Conservation (phyloP, 2,888 invertebrate species). For the Oxyteleia sp. region DNA sequence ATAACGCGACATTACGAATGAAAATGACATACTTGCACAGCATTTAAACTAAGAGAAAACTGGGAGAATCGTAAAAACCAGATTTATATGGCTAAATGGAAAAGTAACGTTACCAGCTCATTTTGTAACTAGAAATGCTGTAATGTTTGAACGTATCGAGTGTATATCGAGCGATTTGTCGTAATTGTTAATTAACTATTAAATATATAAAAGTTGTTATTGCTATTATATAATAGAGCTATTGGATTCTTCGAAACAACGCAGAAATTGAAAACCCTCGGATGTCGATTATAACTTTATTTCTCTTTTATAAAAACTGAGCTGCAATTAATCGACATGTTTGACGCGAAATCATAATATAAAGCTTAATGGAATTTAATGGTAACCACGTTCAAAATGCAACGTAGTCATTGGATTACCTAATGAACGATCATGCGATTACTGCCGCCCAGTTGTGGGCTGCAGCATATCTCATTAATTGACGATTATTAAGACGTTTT, state of each 20-base stretch:
- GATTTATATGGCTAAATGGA: constrained; percentile 37
- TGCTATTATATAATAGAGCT: constrained; percentile 37
- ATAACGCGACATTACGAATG: too few species aligned
- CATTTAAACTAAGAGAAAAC: constrained; percentile 52
- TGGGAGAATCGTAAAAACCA: constrained; percentile 24
- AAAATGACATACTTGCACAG: constrained; percentile 31
- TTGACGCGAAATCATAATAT: constrained; percentile 27
- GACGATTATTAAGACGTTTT: constrained; percentile 69
- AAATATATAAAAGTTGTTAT: constrained; percentile 41
- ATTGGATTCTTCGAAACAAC: constrained; percentile 29
- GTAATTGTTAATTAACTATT: constrained; percentile 57
- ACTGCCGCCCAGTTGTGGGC: constrained; percentile 52
- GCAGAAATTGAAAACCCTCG: constrained; percentile 2
- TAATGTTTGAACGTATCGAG: not conserved
- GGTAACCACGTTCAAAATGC: constrained; percentile 11
- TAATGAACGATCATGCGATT: constrained; percentile 61
- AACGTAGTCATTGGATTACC: constrained; percentile 42
- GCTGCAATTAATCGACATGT: constrained; percentile 26
- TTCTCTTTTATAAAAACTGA: not conserved
- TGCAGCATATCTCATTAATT: constrained; percentile 56
- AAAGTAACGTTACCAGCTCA: constrained; percentile 19
- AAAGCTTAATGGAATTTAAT: constrained; percentile 14
- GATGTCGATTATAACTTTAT: constrained; percentile 15
- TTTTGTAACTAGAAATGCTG: constrained; percentile 30
- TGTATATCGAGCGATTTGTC: constrained; percentile 31